phyloP scores from a whole-genome alignment of 2,797 vertebrate species.

The Glossophaga mutica region DNA sequence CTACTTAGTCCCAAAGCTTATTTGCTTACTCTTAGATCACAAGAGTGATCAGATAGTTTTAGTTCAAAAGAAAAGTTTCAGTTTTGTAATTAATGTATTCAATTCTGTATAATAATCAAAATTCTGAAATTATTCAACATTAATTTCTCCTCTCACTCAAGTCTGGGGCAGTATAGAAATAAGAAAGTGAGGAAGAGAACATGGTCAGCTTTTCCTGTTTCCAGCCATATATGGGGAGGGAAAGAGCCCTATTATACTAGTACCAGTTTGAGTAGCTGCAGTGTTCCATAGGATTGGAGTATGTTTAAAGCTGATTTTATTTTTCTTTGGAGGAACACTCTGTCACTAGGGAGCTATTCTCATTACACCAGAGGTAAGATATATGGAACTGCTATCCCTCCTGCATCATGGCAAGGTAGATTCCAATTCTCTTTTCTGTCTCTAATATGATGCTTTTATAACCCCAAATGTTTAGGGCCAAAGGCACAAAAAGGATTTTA shows the following conservation, averaged over 20 bases:
- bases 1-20: background rate
- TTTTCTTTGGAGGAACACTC: background rate
- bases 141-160: background rate
- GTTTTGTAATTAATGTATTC: background rate
- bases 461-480: background rate
- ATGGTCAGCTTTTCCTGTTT: background rate
- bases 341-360: background rate
- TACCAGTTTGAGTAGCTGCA: background rate
- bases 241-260: too few relatives aligned
- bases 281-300: background rate
- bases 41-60: background rate
- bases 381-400: background rate
- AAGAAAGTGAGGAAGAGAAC: background rate
- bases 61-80: background rate
- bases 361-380: background rate
- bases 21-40: background rate
- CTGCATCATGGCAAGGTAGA: background rate
- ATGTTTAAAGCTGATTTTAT: background rate
- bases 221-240: background rate
- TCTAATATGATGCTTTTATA: background rate
- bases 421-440: background rate
- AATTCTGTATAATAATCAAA: background rate
- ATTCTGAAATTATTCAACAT: background rate
- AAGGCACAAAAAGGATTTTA: background rate
- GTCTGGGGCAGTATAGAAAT: background rate